phyloP scores from a whole-genome alignment of 2,113 vertebrate genomes.

The Urocynchramus pylzowi region DNA sequence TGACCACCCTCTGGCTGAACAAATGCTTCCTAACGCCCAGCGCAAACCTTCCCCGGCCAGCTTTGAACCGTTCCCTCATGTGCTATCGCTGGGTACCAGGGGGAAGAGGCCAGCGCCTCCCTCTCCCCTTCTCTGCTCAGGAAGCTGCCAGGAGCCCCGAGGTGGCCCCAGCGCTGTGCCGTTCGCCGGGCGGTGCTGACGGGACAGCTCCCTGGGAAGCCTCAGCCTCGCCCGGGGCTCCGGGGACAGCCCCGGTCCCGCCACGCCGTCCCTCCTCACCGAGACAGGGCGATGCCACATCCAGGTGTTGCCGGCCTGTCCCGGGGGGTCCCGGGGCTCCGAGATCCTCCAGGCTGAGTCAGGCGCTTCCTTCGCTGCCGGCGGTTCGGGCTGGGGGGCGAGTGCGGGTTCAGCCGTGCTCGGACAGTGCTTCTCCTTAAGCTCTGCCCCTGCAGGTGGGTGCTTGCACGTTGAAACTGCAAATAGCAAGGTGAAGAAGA shows the following conservation, averaged over 20 bases:
- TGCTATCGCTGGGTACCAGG: not conserved
- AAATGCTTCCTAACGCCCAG: not conserved
- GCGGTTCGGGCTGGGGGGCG: not conserved
- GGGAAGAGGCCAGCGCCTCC: not conserved
- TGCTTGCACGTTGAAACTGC: not conserved
- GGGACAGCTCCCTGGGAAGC: not conserved
- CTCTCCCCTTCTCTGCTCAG: not conserved
- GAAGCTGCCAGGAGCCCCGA: not conserved
- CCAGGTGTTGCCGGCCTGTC: not conserved
- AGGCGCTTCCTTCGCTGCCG: not conserved
- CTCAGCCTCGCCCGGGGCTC: rapidly evolving
- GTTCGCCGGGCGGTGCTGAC: constrained; percentile 32
- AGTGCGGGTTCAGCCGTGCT: not conserved
- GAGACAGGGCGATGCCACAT: rapidly evolving
- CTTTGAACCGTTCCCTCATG: not conserved
- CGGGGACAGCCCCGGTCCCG: not conserved
- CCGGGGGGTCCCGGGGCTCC: not conserved
- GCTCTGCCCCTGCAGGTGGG: not conserved
- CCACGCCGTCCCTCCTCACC: rapidly evolving
- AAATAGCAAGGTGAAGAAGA: not conserved
- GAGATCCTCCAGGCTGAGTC: not conserved
- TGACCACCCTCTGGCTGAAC: not conserved
- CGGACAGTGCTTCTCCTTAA: not conserved
- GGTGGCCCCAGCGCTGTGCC: rapidly evolving
- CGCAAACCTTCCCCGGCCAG: not conserved